Conservation (phyloP, 2,797 vertebrate genomes). For the Epinephelus awoara region DNA sequence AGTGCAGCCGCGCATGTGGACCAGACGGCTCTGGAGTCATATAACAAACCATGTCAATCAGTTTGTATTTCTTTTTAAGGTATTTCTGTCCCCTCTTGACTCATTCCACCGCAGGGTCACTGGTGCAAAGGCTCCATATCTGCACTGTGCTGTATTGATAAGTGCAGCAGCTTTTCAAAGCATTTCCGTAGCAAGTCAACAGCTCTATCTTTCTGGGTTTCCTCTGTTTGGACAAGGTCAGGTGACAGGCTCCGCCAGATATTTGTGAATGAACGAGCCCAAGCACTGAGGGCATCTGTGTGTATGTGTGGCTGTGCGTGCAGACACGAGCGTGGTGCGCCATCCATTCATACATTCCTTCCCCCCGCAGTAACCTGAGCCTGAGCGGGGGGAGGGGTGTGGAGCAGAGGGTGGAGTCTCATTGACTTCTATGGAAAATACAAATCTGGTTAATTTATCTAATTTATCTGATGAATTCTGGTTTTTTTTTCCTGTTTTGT, state of each 20-base stretch:
- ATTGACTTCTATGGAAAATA: constrained; percentile 25
- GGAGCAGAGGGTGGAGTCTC: constrained; percentile 23
- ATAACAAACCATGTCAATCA: neutral
- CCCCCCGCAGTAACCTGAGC: constrained; percentile 78
- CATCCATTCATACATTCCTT: constrained; percentile 84
- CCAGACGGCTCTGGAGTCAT: neutral
- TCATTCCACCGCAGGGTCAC: neutral
- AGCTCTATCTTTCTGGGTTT: constrained; percentile 68
- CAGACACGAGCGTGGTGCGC: constrained; percentile 29
- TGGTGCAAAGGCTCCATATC: constrained; percentile 9
- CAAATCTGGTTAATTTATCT: neutral
- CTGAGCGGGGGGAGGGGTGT: constrained; percentile 44
- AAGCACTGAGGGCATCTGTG: constrained; percentile 29
- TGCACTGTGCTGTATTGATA: constrained; percentile 30
- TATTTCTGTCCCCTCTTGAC: neutral
- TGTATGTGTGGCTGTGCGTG: constrained; percentile 1
- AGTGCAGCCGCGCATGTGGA: neutral
- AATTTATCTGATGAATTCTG: too few species aligned
- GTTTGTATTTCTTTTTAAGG: neutral
- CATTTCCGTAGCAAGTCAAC: constrained; percentile 61
- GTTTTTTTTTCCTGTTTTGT: neutral
- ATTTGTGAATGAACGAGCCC: constrained; percentile 85
- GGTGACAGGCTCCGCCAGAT: constrained; percentile 79
- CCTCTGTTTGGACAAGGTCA: constrained; percentile 81
- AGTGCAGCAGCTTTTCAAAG: constrained; percentile 46